Evolutionary conservation across 2,797 vertebrate genomes (phyloP).

Genomic region (Chaetophractus vellerosus): DNA sequence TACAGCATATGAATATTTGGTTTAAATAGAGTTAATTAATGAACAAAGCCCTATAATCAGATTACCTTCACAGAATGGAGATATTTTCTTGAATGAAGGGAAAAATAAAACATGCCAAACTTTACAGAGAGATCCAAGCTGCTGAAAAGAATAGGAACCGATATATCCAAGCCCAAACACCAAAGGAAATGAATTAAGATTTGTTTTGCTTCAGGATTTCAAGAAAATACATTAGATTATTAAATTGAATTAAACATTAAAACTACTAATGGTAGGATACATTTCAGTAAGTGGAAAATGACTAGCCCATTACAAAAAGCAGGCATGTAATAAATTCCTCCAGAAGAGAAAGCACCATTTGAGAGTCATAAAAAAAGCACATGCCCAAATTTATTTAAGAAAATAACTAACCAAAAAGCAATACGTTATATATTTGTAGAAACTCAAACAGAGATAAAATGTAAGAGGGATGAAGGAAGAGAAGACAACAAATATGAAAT

Average conservation of each 20-base stretch:
- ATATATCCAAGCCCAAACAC: conserved; percentile 64
- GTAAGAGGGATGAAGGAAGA: background rate
- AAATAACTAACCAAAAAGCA: conserved; percentile 31
- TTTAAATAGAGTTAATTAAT: conserved; percentile 38
- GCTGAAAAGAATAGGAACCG: conserved; percentile 27
- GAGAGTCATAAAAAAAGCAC: conserved; percentile 25
- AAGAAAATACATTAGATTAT: conserved; percentile 80
- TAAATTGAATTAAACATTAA: conserved; percentile 63
- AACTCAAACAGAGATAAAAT: conserved; percentile 45
- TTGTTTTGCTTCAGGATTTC: conserved; percentile 75
- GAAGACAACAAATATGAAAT: conserved; percentile 20
- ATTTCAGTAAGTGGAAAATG: conserved; percentile 84
- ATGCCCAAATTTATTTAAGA: conserved; percentile 3
- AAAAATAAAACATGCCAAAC: conserved; percentile 86
- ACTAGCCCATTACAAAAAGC: conserved; percentile 79
- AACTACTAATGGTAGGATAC: conserved; percentile 87
- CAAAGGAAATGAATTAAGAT: conserved; percentile 69
- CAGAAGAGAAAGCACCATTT: background rate
- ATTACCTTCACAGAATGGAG: conserved; percentile 89
- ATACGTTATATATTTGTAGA: background rate
- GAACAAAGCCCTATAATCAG: conserved; percentile 70
- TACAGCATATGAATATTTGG: conserved; percentile 17
- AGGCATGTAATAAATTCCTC: background rate
- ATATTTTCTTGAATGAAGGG: conserved; percentile 85
- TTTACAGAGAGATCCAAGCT: conserved; percentile 40